Evolutionary conservation across 2,797 vertebrate genomes (phyloP).

Genomic region (Propithecus deckenii): DNA sequence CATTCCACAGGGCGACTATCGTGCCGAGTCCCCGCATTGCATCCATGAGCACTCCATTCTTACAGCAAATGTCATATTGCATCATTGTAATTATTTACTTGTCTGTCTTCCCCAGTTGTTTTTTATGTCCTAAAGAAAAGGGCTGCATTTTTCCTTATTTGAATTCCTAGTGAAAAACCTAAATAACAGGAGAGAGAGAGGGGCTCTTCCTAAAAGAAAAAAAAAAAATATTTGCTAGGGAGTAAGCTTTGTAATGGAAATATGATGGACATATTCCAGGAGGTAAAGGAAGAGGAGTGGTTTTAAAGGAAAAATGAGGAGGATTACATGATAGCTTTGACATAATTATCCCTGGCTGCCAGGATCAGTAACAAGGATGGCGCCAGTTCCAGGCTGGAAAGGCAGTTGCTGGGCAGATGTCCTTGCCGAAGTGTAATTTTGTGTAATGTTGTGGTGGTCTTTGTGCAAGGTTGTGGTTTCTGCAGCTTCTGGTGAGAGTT

Average conservation of each 20-base stretch:
- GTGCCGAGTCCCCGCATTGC: fast-evolving
- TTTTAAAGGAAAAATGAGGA: not conserved
- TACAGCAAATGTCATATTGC: fast-evolving
- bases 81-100: not conserved
- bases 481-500: not conserved
- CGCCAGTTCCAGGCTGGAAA: not conserved
- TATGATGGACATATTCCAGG: fast-evolving
- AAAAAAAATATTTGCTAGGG: no score
- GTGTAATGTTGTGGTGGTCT: not conserved
- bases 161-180: not conserved
- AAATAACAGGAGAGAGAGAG: no score
- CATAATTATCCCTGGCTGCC: not conserved
- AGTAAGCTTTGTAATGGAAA: no score
- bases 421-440: not conserved
- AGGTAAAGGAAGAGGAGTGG: not conserved
- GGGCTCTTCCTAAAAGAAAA: no score
- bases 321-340: not conserved
- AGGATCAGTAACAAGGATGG: not conserved
- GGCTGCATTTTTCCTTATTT: not conserved
- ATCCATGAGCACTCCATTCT: fast-evolving
- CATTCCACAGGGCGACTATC: fast-evolving
- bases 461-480: no score
- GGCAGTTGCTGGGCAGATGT: not conserved
- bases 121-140: not conserved
- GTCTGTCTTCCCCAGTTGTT: not conserved